These are phyloP conservation scores for Pagetopsis macropterus DNA, from an alignment of 2,797 vertebrate species.

Conservation along the genomic window DNA sequence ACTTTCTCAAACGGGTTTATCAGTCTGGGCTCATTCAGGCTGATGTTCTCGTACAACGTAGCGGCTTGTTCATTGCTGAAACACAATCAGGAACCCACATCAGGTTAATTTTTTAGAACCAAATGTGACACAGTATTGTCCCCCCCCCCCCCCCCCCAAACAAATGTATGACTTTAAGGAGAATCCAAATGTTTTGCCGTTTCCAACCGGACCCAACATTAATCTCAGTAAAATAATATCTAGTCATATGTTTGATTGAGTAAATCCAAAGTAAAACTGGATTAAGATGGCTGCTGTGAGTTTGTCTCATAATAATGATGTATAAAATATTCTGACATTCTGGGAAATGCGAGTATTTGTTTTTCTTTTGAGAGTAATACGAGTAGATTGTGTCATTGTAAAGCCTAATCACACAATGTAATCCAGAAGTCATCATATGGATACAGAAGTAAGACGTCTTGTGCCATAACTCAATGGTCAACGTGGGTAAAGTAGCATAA, in stretches of 20 bases:
- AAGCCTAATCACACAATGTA: background rate
- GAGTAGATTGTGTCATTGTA: background rate
- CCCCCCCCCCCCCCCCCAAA: no score
- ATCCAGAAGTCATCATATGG: background rate
- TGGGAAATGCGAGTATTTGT: background rate
- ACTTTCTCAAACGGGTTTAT: slow-evolving; percentile 92
- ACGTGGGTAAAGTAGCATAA: slow-evolving; percentile 1
- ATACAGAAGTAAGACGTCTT: background rate
- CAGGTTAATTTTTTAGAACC: background rate
- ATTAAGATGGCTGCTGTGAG: background rate
- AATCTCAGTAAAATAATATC: no score
- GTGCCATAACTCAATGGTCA: background rate
- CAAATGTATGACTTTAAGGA: no score
- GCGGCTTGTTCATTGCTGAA: slow-evolving; percentile 90
- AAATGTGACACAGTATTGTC: background rate
- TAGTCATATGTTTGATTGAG: no score
- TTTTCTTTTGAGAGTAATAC: background rate
- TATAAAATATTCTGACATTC: background rate
- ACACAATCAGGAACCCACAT: slow-evolving; percentile 25
- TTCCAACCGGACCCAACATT: no score
- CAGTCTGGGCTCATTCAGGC: slow-evolving; percentile 90
- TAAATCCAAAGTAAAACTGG: background rate
- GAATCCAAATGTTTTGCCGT: no score
- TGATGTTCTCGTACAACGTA: slow-evolving; percentile 94
- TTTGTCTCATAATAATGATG: no score